Base-by-base conservation (phyloP, 2,888 invertebrate species). In the Arenicola marina region DNA sequence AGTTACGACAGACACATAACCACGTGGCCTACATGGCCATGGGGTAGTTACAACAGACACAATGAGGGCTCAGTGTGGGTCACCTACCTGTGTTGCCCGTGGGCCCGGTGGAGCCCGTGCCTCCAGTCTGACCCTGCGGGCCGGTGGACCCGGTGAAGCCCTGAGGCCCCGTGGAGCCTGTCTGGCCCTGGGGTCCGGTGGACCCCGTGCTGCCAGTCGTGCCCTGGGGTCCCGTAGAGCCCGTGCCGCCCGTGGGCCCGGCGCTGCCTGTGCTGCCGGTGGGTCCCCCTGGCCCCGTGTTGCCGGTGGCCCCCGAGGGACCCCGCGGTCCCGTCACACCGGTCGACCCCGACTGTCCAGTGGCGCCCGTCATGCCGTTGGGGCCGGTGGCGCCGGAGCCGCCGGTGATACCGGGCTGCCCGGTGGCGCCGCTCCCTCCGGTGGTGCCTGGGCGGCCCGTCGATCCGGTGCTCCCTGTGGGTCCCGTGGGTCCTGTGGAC, bases 241-340 rank as follows among this genome's bases (percentile, higher is more conserved):
- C 53, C 15, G 53, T 53, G 7, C 15, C 15, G 24, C 53, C 53
- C 7, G 29, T 7, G 7, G 53, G 31, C 11, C 53, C 53, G 55
- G 43, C 26, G 24, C 26, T 48, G n/a, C 63, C 63, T 24, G 59
- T 32, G n/a, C 48, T 21, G 15, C 66, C 66, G 18, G 29, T 28
- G 2, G 55, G 59, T 28, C 68, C 68, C 4, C 51, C 31, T 7
- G 56, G 34, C 33, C 61, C 61, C 3, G n/a, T 2, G 33, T 51
- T 38, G 33, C 51, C 65, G 43, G 58, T 51, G 31, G 38, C 57
- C 2, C 61, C 61, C n/a, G 61, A 28, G 15, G 61, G 61, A 26
- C 61, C 61, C 18, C 29, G 26, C 3, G 45, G 51, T n/a, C 63
- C 63, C 7, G 48, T 48, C 48, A 48, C 24, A 24, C 48, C 48